phyloP scores from a whole-genome alignment of 2,888 invertebrate species.

The Macrosiphum euphorbiae region DNA sequence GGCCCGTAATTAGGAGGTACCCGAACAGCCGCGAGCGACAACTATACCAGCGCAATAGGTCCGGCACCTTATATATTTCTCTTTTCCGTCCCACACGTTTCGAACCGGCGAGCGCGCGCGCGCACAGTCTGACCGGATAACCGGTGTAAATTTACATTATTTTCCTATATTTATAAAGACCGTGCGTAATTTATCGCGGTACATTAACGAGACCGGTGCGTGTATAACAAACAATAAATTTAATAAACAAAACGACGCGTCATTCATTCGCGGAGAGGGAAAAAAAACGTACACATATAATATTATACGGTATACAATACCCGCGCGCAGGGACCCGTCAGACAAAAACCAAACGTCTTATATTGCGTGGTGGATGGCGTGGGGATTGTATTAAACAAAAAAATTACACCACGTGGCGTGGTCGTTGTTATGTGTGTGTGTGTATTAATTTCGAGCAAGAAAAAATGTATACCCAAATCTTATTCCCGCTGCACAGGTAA shows the following conservation, averaged over 20 bases:
- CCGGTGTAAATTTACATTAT: constrained; percentile 64
- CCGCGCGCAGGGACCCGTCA: constrained; percentile 12
- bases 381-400: constrained; percentile 28
- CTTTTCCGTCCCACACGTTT: constrained; percentile 25
- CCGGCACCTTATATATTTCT: constrained; percentile 51
- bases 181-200: constrained; percentile 60
- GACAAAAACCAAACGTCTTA: constrained; percentile 38
- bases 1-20: constrained; percentile 51
- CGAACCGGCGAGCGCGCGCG: constrained; percentile 15
- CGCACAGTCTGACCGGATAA: constrained; percentile 56
- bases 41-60: constrained; percentile 16
- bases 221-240: constrained; percentile 55
- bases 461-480: constrained; percentile 57
- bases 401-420: constrained; percentile 57
- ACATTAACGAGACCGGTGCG: constrained; percentile 58
- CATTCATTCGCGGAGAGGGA: constrained; percentile 22
- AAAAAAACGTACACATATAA: not conserved
- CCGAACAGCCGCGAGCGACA: constrained; percentile 52
- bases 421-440: constrained; percentile 31
- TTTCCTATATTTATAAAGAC: constrained; percentile 54
- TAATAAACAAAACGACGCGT: constrained; percentile 63
- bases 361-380: constrained; percentile 31
- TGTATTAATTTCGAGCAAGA: constrained; percentile 49
- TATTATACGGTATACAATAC: constrained; percentile 15
- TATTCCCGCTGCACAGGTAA: constrained; percentile 47